phyloP scores from a whole-genome alignment of 2,113 vertebrate genomes.

The Acanthochromis polyacanthus region DNA sequence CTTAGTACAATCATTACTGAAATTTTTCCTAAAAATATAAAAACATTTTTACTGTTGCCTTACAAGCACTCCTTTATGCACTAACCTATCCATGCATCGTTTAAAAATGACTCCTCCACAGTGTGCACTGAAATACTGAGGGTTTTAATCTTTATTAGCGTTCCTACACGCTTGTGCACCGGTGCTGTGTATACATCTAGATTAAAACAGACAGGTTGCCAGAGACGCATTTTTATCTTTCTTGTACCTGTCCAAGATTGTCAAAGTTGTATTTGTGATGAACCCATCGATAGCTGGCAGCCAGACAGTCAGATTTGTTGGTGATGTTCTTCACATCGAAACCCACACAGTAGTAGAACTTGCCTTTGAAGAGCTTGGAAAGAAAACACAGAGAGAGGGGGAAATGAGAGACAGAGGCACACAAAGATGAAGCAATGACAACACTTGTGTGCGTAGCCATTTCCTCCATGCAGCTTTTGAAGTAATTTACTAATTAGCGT shows the following conservation, averaged over 20 bases:
- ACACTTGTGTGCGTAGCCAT: background rate
- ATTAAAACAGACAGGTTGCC: background rate
- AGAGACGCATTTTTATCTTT: background rate
- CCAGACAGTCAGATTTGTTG: constrained; percentile 94
- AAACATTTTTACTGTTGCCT: no score
- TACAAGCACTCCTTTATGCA: background rate
- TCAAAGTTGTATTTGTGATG: constrained; percentile 99
- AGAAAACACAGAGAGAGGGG: constrained; percentile 35
- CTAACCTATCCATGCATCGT: background rate
- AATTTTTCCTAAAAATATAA: no score
- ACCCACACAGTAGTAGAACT: constrained; percentile 96
- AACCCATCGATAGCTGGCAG: constrained; percentile 95
- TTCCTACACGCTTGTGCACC: background rate
- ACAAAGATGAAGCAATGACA: constrained; percentile 32
- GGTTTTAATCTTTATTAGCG: background rate
- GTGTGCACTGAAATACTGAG: no score
- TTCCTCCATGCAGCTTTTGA: constrained; percentile 42
- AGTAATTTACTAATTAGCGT: constrained; percentile 57
- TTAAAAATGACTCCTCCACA: no score
- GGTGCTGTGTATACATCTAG: background rate
- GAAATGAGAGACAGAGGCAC: constrained; percentile 22
- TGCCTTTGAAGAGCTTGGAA: constrained; percentile 96
- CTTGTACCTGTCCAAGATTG: constrained; percentile 94
- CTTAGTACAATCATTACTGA: no score
- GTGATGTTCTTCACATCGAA: constrained; percentile 96